These are phyloP conservation scores for Pseudanteris insignis DNA, from an alignment of 2,888 invertebrate genomes.

Conservation along the genomic window DNA sequence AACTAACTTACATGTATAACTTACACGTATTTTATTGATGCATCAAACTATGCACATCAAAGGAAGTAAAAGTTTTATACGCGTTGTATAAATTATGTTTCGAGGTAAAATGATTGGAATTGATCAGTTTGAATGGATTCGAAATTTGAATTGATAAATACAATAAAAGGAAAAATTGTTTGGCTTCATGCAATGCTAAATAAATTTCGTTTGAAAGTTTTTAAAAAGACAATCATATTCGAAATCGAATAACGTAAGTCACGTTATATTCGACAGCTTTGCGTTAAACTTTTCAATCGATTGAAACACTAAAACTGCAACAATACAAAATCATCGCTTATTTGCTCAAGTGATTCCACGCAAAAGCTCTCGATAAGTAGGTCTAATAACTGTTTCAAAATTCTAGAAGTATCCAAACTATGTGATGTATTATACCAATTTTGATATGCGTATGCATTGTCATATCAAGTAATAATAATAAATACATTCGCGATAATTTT, in stretches of 20 bases:
- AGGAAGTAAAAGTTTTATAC: no score
- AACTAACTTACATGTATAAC: no score
- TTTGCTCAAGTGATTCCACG: constrained; percentile 2
- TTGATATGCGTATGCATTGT: no score
- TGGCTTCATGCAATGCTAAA: neutral
- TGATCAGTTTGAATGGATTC: neutral
- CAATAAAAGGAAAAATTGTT: no score
- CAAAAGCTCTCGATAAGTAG: constrained; percentile 1
- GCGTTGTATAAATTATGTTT: no score
- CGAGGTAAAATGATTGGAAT: no score
- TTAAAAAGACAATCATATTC: neutral
- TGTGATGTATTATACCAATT: neutral
- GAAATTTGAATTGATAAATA: constrained; percentile 1
- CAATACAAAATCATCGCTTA: constrained; percentile 2
- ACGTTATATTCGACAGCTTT: neutral
- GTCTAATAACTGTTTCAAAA: constrained; percentile 6
- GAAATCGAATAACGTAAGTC: neutral
- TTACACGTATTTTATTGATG: no score
- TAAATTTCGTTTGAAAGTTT: neutral
- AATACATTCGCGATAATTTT: no score
- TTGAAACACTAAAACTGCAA: constrained; percentile 3
- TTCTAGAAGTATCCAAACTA: neutral
- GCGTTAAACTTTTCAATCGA: constrained; percentile 4
- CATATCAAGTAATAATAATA: no score
- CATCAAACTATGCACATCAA: no score